Percentiles rank a stretch among this genome's conserved stretches.
Conservation (phyloP, 2,888 invertebrate genomes). For the Nemapogon koenigi region DNA sequence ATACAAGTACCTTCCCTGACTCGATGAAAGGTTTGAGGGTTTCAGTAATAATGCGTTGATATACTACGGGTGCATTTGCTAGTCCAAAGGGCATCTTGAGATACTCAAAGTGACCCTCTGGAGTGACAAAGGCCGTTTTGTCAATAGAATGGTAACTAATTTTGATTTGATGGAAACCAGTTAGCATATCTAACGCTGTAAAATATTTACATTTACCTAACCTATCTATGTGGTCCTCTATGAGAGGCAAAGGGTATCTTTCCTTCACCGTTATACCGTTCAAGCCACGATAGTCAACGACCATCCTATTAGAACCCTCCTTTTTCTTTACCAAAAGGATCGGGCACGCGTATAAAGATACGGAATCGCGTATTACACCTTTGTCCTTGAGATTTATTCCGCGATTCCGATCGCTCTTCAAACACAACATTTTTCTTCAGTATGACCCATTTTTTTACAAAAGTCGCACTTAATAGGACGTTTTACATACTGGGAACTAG, state of each 20-base stretch:
- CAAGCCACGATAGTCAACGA: no score
- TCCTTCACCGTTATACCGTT: no score
- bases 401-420: conserved; percentile 6
- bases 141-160: background rate
- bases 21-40: no score
- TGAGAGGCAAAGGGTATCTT: no score
- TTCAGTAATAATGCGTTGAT: no score
- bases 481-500: no score
- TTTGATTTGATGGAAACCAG: conserved; percentile 12
- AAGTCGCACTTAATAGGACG: background rate
- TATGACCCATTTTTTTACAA: conserved; percentile 13
- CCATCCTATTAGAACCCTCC: background rate
- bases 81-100: no score
- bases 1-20: no score
- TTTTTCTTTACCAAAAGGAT: conserved; percentile 1
- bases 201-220: background rate
- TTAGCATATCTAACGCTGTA: background rate
- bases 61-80: no score
- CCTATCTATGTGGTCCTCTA: no score
- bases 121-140: conserved; percentile 3
- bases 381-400: conserved; percentile 9
- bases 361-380: no score
- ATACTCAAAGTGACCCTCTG: no score
- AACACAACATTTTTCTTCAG: conserved; percentile 11
- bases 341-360: conserved; percentile 9